A percentile compares a stretch with the other conserved stretches of the same genome.
These are phyloP conservation scores for Phasia obesa DNA, from an alignment of 2,888 invertebrate genomes.

Conservation along the genomic window DNA sequence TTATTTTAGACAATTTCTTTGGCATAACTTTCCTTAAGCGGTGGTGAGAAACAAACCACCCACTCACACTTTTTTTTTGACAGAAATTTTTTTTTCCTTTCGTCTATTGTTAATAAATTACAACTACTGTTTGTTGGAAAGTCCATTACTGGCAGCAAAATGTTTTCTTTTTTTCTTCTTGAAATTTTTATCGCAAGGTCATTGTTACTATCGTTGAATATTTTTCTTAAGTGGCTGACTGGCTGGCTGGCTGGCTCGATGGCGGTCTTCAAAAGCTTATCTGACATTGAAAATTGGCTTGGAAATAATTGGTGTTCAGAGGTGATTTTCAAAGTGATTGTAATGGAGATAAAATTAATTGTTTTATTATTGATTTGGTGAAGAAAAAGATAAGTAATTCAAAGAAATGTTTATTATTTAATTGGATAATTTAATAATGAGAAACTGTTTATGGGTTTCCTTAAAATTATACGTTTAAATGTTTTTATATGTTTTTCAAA, in stretches of 20 bases:
- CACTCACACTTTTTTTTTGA: conserved; percentile 12
- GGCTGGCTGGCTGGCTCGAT: too few species aligned
- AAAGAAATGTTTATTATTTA: conserved; percentile 6
- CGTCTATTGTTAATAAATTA: conserved; percentile 25
- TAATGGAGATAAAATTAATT: conserved; percentile 37
- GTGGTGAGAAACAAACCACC: conserved; percentile 3
- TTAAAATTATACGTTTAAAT: too few species aligned
- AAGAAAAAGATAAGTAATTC: background rate
- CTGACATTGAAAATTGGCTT: conserved; percentile 38
- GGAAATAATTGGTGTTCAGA: conserved; percentile 35
- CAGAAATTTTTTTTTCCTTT: background rate
- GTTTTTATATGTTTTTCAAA: too few species aligned
- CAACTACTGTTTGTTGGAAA: conserved; percentile 39
- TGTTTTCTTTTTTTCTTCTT: conserved; percentile 2
- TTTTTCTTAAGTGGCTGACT: conserved; percentile 16
- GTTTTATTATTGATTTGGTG: conserved; percentile 18
- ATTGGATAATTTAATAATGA: conserved; percentile 12
- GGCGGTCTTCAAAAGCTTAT: background rate
- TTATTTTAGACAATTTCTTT: conserved; percentile 19
- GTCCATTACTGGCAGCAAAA: background rate
- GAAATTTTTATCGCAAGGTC: conserved; percentile 50
- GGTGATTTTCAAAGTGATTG: conserved; percentile 34
- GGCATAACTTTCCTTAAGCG: conserved; percentile 16
- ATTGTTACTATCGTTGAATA: conserved; percentile 47
- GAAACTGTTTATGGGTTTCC: too few species aligned